These are phyloP conservation scores for Acrocyrtus sp. DNA, from an alignment of 2,888 invertebrate species.

Conservation along the genomic window DNA sequence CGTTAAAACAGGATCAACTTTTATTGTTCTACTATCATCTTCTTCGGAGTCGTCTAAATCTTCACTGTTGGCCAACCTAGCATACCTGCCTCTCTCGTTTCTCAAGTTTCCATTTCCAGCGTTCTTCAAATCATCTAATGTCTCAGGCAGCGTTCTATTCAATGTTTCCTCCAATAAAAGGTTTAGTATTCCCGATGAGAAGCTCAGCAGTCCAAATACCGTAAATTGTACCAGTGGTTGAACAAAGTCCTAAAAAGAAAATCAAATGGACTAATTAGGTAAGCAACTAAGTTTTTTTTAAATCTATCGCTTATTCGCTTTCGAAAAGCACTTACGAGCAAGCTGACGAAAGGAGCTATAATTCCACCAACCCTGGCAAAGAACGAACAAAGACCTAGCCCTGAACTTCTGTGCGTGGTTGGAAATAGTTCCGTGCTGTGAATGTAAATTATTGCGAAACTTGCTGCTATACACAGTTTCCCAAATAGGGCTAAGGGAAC, in stretches of 20 bases:
- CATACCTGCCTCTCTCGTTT: constrained; percentile 55
- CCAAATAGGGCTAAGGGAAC: constrained; percentile 64
- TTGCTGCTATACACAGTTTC: constrained; percentile 68
- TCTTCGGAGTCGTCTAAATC: constrained; percentile 46
- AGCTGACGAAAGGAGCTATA: constrained; percentile 62
- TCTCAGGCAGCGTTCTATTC: constrained; percentile 63
- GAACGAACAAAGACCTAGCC: constrained; percentile 64
- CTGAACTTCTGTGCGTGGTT: constrained; percentile 64
- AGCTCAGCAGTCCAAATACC: constrained; percentile 58
- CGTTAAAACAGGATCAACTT: constrained; percentile 28
- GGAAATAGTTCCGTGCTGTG: constrained; percentile 69
- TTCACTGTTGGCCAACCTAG: constrained; percentile 43
- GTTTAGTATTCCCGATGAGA: constrained; percentile 63
- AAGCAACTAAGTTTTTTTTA: no score
- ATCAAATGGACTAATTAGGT: no score
- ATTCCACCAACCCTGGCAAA: constrained; percentile 64
- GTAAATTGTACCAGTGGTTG: constrained; percentile 51
- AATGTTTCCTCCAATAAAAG: constrained; percentile 63
- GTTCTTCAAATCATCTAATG: constrained; percentile 61
- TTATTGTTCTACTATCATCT: constrained; percentile 20
- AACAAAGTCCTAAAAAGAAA: constrained; percentile 39
- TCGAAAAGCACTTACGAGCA: constrained; percentile 61
- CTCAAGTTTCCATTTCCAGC: constrained; percentile 36
- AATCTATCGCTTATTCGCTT: not conserved
- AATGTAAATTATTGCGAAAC: constrained; percentile 68